These are phyloP conservation scores for Pelusios castaneus DNA, from an alignment of 2,113 vertebrate species.

Conservation along the genomic window DNA sequence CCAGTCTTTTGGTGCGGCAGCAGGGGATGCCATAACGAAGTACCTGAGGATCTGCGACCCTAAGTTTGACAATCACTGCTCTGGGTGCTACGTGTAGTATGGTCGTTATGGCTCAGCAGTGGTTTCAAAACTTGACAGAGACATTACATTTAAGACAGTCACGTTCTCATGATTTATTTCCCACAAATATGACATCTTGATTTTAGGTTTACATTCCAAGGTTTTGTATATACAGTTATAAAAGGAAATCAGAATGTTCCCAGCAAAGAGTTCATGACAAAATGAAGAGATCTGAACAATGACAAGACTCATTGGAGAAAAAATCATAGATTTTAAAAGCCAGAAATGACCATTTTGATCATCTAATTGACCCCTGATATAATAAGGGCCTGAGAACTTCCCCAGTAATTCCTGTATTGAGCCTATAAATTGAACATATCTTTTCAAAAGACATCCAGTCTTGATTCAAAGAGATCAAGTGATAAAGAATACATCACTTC, in stretches of 20 bases:
- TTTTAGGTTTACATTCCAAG: constrained; percentile 25
- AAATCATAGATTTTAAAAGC: not conserved
- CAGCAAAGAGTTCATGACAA: not conserved
- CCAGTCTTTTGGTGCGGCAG: no score
- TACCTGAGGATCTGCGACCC: no score
- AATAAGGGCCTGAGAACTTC: not conserved
- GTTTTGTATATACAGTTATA: not conserved
- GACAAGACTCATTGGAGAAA: not conserved
- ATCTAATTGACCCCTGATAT: accelerated
- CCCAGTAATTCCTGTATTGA: not conserved
- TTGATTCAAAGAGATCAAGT: not conserved
- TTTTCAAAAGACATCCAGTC: not conserved
- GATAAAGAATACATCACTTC: not conserved
- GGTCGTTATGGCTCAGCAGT: no score
- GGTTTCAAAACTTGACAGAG: constrained; percentile 9
- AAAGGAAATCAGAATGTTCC: not conserved
- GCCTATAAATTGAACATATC: not conserved
- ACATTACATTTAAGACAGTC: constrained; percentile 36
- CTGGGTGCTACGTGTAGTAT: no score
- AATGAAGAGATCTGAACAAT: not conserved
- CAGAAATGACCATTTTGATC: accelerated
- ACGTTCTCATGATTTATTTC: constrained; percentile 43
- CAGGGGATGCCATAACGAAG: no score
- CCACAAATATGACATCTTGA: not conserved
- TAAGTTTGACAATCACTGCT: no score